phyloP scores from a whole-genome alignment of 2,888 invertebrate genomes.

The Crioceris asparagi region DNA sequence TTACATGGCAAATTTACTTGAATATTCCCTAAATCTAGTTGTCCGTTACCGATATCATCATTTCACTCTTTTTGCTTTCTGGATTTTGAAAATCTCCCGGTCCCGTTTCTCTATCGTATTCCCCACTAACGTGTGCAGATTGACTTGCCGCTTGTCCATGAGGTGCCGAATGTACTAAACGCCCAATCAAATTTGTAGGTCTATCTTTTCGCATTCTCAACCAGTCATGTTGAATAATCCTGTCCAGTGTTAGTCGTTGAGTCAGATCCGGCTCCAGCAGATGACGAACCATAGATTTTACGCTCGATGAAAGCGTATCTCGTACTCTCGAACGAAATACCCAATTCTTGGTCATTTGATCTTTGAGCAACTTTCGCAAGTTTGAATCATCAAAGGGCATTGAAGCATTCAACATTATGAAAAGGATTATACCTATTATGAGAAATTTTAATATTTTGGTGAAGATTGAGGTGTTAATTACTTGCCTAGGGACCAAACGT shows the following conservation, averaged over 20 bases:
- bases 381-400: constrained; percentile 92
- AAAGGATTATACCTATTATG: constrained; percentile 55
- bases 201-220: constrained; percentile 52
- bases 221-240: constrained; percentile 70
- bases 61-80: constrained; percentile 36
- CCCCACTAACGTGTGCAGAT: constrained; percentile 20
- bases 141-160: constrained; percentile 29
- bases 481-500: constrained; percentile 82
- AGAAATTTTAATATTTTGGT: not conserved
- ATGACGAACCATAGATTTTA: constrained; percentile 67
- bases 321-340: constrained; percentile 60
- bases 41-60: constrained; percentile 31
- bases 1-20: too few species aligned
- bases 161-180: constrained; percentile 52
- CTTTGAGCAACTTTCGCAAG: constrained; percentile 67
- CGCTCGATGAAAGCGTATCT: constrained; percentile 56
- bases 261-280: constrained; percentile 80
- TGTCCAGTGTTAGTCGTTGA: constrained; percentile 60
- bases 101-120: constrained; percentile 26
- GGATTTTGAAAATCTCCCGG: constrained; percentile 37
- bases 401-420: constrained; percentile 86
- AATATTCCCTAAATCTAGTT: too few species aligned
- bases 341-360: constrained; percentile 74
- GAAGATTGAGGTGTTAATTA: too few species aligned
- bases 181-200: constrained; percentile 46